These are phyloP conservation scores for Chaetorhynchus papuensis DNA, from an alignment of 2,113 vertebrate genomes.

Conservation along the genomic window DNA sequence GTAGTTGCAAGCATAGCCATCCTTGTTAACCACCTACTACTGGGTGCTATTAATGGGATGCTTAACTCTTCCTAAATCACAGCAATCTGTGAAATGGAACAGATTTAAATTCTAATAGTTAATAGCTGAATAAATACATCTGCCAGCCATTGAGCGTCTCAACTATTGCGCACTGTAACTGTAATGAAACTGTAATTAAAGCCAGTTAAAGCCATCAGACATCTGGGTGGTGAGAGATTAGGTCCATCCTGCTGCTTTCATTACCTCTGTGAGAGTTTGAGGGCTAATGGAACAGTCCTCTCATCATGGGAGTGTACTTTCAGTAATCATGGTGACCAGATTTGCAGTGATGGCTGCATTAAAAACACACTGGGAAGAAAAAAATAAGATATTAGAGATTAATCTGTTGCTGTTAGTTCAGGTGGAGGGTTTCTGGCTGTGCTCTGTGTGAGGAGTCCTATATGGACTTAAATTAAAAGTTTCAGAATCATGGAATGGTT, in stretches of 20 bases:
- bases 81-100: not conserved
- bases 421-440: not conserved
- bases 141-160: not conserved
- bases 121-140: not conserved
- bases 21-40: not conserved
- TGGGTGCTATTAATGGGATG: not conserved
- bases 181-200: not conserved
- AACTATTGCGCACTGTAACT: not conserved
- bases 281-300: not conserved
- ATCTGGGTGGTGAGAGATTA: not conserved
- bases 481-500: not conserved
- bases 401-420: not conserved
- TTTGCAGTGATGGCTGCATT: not conserved
- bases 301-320: not conserved
- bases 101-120: not conserved
- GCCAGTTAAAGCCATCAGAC: not conserved
- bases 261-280: not conserved
- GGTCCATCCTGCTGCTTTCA: not conserved
- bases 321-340: not conserved
- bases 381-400: too few relatives aligned
- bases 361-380: not conserved
- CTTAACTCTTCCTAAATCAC: not conserved
- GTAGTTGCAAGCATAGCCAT: not conserved
- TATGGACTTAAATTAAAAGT: accelerated
- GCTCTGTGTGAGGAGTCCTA: not conserved